Evolutionary conservation across 2,797 vertebrate species (phyloP).

Genomic region (Novumbra hubbsi): DNA sequence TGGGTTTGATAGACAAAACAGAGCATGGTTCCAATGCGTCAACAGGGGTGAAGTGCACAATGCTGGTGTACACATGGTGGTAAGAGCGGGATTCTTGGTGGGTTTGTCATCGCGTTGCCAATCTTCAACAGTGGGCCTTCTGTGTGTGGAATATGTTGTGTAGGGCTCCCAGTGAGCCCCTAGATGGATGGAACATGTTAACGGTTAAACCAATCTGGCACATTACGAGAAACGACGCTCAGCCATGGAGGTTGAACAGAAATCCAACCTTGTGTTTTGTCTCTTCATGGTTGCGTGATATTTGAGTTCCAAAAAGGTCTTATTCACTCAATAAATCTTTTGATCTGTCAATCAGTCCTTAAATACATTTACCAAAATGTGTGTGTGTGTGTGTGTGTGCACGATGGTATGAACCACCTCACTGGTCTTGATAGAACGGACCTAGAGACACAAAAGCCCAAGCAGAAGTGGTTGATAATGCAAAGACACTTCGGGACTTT

Average conservation of each 20-base stretch:
- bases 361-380: no score
- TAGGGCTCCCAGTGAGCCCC: background rate
- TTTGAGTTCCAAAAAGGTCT: no score
- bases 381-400: no score
- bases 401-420: no score
- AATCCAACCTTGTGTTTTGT: no score
- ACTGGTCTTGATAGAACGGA: no score
- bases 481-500: background rate
- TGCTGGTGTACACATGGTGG: slow-evolving; percentile 61
- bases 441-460: background rate
- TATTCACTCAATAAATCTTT: no score
- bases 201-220: slow-evolving; percentile 53
- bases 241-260: background rate
- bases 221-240: background rate
- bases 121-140: slow-evolving; percentile 64
- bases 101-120: slow-evolving; percentile 70
- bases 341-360: background rate
- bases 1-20: no score
- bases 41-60: background rate
- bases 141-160: slow-evolving; percentile 47
- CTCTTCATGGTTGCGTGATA: no score
- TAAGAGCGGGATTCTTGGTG: slow-evolving; percentile 72
- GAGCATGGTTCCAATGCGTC: no score
- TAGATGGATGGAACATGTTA: slow-evolving; percentile 6
- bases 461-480: background rate